Percentiles rank a stretch among this genome's conserved stretches.
phyloP scores from a whole-genome alignment of 92 coral and sea anemone species.

The Anthopleura xanthogrammica region DNA sequence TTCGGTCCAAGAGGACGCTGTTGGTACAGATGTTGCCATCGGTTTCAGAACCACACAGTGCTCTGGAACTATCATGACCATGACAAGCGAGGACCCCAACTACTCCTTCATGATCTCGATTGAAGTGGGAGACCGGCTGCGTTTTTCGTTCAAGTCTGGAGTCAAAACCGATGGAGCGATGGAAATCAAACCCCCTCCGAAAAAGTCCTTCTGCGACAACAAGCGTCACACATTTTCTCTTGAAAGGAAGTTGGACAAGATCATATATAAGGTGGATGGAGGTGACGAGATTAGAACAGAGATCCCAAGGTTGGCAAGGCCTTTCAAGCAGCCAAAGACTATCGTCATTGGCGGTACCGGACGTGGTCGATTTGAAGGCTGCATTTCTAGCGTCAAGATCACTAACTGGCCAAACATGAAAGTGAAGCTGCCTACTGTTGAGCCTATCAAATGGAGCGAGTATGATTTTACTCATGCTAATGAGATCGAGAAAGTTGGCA shows the following conservation, averaged over 20 bases:
- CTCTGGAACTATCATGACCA: conserved; percentile 59
- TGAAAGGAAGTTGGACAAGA: conserved; percentile 41
- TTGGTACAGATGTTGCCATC: conserved; percentile 63
- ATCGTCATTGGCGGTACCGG: conserved; percentile 59
- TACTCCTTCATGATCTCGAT: conserved; percentile 38
- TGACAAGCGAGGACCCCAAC: conserved; percentile 27
- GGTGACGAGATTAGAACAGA: not conserved
- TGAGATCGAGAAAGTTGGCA: conserved; percentile 15
- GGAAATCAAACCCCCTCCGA: conserved; percentile 24
- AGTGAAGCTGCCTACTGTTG: conserved; percentile 33
- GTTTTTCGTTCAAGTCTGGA: conserved; percentile 37
- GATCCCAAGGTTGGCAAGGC: conserved; percentile 21
- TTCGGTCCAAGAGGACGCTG: conserved; percentile 14
- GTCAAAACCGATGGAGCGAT: conserved; percentile 13
- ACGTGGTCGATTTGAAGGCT: conserved; percentile 56
- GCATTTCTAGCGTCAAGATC: conserved; percentile 80
- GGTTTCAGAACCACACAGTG: conserved; percentile 65
- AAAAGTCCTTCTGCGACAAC: conserved; percentile 53
- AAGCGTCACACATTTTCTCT: conserved; percentile 56
- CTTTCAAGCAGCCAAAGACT: conserved; percentile 44
- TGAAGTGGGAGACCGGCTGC: conserved; percentile 27
- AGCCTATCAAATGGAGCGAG: conserved; percentile 61
- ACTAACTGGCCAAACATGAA: conserved; percentile 38
- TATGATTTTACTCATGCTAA: conserved; percentile 40
- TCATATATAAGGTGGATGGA: conserved; percentile 55